These are phyloP conservation scores for Pholis gunnellus DNA, from an alignment of 2,113 vertebrate genomes.

Conservation along the genomic window DNA sequence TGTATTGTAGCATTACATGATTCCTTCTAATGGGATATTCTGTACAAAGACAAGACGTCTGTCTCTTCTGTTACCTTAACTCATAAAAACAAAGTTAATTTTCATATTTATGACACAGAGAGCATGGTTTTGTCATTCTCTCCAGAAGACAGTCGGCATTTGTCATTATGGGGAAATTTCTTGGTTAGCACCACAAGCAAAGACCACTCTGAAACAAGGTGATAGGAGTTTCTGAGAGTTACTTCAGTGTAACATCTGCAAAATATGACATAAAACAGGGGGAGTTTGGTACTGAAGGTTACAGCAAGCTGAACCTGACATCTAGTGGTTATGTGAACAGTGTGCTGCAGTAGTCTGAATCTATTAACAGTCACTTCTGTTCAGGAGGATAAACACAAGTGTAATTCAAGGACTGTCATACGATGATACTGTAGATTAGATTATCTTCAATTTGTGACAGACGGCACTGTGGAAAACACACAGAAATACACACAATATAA, in stretches of 20 bases:
- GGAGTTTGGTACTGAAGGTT: not conserved
- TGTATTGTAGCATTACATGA: not conserved
- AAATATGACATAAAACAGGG: conserved; percentile 26
- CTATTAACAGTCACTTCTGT: not conserved
- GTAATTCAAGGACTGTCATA: not conserved
- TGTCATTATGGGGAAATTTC: conserved; percentile 14
- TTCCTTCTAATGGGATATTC: not conserved
- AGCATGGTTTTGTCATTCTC: conserved; percentile 16
- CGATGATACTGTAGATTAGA: not conserved
- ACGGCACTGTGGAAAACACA: not conserved
- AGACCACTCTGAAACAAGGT: not conserved
- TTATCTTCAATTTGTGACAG: not conserved
- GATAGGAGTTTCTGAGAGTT: conserved; percentile 14
- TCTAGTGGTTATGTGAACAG: conserved; percentile 59
- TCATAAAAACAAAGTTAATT: conserved; percentile 20
- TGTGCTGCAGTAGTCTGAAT: not conserved
- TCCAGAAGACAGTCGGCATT: conserved; percentile 11
- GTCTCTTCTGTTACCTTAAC: not conserved
- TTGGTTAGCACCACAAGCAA: conserved; percentile 34
- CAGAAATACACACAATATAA: not conserved
- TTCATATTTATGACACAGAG: conserved; percentile 5
- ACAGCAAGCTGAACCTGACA: conserved; percentile 54
- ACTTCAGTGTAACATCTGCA: conserved; percentile 1
- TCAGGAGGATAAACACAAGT: not conserved
- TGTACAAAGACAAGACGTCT: not conserved